These are phyloP conservation scores for Argyrosomus regius DNA, from an alignment of 2,797 vertebrate species.

Conservation along the genomic window DNA sequence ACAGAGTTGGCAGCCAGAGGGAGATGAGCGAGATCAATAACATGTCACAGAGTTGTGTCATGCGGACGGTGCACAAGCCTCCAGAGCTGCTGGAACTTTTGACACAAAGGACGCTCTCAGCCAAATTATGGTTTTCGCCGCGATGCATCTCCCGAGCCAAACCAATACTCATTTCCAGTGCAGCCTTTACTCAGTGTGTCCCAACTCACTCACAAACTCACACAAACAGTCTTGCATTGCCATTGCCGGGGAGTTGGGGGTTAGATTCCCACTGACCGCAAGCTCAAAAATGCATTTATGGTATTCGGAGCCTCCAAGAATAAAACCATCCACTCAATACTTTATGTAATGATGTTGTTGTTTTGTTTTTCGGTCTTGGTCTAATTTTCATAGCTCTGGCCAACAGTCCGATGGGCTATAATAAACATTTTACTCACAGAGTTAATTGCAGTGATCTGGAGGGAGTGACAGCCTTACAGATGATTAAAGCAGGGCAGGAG, in stretches of 20 bases:
- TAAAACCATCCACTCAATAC: conserved; percentile 1
- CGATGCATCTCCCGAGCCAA: conserved; percentile 44
- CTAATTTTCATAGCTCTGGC: neutral
- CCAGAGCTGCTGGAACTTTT: conserved; percentile 46
- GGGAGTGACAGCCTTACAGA: neutral
- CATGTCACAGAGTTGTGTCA: conserved; percentile 18
- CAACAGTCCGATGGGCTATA: neutral
- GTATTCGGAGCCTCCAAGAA: conserved; percentile 16
- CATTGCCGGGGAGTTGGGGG: conserved; percentile 1
- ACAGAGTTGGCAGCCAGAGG: conserved; percentile 4
- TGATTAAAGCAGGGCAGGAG: neutral
- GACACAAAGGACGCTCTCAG: conserved; percentile 46
- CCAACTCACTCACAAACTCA: conserved; percentile 28
- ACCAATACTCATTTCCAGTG: conserved; percentile 44
- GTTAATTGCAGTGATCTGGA: conserved; percentile 15
- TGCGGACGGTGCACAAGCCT: conserved; percentile 39
- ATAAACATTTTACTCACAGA: conserved; percentile 1
- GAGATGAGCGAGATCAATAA: conserved; percentile 33
- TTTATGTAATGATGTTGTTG: conserved; percentile 16
- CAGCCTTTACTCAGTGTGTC: conserved; percentile 30
- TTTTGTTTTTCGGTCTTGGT: conserved; percentile 13
- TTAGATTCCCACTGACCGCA: conserved; percentile 33
- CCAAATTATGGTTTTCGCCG: conserved; percentile 60
- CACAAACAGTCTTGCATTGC: neutral
- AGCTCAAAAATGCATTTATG: conserved; percentile 34